Conservation (phyloP, 2,888 invertebrate species). For the Aspidiotus destructor region DNA sequence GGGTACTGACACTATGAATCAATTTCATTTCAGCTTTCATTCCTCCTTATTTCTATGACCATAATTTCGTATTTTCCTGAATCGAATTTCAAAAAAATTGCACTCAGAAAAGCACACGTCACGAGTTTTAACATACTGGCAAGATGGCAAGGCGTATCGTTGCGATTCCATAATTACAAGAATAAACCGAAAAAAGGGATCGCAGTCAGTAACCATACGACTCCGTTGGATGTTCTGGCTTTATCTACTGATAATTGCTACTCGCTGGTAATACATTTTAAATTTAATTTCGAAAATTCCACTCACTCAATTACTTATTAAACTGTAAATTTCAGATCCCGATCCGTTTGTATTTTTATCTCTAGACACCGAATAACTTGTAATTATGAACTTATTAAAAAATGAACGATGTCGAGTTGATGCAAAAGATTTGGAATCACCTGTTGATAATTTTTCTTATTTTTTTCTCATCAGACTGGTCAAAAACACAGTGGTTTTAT, state of each 20-base stretch:
- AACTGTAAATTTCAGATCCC: neutral
- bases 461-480: conserved; percentile 61
- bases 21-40: conserved; percentile 56
- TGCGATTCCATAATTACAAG: conserved; percentile 75
- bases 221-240: conserved; percentile 94
- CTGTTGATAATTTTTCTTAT: neutral
- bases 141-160: conserved; percentile 79
- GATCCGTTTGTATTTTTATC: neutral
- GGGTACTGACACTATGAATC: no score
- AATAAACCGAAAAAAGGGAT: conserved; percentile 74
- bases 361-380: neutral
- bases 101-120: conserved; percentile 70
- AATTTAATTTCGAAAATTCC: no score
- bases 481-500: conserved; percentile 91
- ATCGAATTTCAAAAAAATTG: conserved; percentile 62
- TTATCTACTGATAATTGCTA: conserved; percentile 95
- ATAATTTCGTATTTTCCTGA: conserved; percentile 74
- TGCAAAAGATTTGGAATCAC: neutral
- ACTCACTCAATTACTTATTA: neutral
- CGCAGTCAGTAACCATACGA: conserved; percentile 98
- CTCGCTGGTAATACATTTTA: conserved; percentile 61
- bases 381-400: no score
- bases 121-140: conserved; percentile 89
- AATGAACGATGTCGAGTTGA: no score
- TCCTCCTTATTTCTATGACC: conserved; percentile 75